Base-by-base conservation (phyloP, 1,140 invertebrate genomes). In the Lepidostoma basale region DNA sequence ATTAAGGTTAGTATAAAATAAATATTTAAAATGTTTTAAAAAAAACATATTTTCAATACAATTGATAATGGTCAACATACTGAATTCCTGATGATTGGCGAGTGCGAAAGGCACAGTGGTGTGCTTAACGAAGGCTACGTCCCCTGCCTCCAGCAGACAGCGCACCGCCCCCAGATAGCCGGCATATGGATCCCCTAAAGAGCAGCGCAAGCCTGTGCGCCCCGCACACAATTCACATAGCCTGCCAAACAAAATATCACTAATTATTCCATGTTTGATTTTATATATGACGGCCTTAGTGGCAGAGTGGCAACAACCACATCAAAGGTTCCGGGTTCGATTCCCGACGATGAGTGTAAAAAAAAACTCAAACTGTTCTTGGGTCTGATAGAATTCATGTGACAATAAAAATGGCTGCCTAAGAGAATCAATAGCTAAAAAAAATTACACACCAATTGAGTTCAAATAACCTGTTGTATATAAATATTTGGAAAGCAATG, bases 41-140 rank as follows among this genome's bases (percentile, higher is more conserved):
- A 42, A 16, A 16, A 2, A 2, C 40, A 62, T 60, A 67, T 6
- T 44, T 36, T 58, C 47, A 3, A n/a, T n/a, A n/a, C n/a, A n/a
- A n/a, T n/a, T n/a, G n/a, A n/a, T n/a, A 36, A 40, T 16, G 20
- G 40, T 18, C 26, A 49, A 77, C 84, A 76, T 75, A 88, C 88
- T 79, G 56, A 86, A 87, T 73, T 89, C 85, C 67, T 78, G 78
- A 58, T 77, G 81, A 1, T 78, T 83, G 9, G 81, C 75, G 3
- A 89, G 86, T 80, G 93, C 88, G 80, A 93, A 88, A 14, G 83
- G 71, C 3, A 94, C 88, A 3, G 95, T 96, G 0, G 90, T 92
- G 75, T 98, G 95, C 62, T 92, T 89, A 0, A 98, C 82, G 80
- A 98, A 98, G 0, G 96, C 96, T 47, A 99, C 88, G 49, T 99